These are phyloP conservation scores for Dolichotis patagonum DNA, from an alignment of 2,113 vertebrate species.

Conservation along the genomic window DNA sequence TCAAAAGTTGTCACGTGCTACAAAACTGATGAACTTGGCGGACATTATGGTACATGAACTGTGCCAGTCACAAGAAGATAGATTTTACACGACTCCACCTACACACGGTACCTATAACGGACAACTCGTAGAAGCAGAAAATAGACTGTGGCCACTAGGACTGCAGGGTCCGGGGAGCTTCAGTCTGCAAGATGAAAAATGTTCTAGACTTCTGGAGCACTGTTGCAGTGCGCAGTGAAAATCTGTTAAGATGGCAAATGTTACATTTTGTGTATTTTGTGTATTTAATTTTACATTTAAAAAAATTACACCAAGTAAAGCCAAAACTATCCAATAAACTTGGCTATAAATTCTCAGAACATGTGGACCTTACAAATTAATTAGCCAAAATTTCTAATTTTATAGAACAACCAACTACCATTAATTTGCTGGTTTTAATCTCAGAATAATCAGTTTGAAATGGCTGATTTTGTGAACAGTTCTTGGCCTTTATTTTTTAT, in stretches of 20 bases:
- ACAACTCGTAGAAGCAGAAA: background rate
- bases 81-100: background rate
- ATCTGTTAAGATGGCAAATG: background rate
- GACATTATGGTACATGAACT: background rate
- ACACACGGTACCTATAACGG: background rate
- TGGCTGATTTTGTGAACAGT: background rate
- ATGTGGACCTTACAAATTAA: background rate
- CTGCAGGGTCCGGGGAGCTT: background rate
- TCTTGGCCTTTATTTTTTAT: background rate
- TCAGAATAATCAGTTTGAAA: background rate
- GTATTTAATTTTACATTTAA: no score
- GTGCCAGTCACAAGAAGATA: background rate
- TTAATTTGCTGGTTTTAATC: background rate
- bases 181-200: background rate
- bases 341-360: background rate
- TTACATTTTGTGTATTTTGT: background rate
- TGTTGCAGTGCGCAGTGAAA: background rate
- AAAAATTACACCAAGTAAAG: background rate
- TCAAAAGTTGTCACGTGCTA: background rate
- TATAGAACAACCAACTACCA: background rate
- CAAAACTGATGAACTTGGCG: background rate
- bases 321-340: background rate
- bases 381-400: background rate
- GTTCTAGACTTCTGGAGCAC: background rate
- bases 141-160: accelerated